These are phyloP conservation scores for Bursaphelenchus okinawaensis DNA, from an alignment of 2,888 invertebrate species.

Conservation along the genomic window DNA sequence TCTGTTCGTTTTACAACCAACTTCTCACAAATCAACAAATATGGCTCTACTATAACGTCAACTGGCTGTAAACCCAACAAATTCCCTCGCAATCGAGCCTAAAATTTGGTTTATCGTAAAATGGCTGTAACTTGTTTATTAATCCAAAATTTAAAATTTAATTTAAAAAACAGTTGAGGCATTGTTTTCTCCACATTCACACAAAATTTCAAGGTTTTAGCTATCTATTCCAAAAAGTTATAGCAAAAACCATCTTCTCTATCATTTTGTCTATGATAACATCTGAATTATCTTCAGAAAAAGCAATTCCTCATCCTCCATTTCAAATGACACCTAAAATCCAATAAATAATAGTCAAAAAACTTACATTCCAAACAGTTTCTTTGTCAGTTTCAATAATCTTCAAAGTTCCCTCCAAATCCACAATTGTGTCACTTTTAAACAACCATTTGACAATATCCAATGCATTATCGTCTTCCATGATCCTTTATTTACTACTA, in stretches of 20 bases:
- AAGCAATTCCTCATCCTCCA: too few species aligned
- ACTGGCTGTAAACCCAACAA: conserved; percentile 25
- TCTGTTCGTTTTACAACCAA: conserved; percentile 30
- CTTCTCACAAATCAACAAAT: conserved; percentile 47
- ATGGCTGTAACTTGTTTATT: too few species aligned
- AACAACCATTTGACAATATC: conserved; percentile 50
- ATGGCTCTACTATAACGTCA: conserved; percentile 35
- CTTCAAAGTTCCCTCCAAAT: conserved; percentile 14
- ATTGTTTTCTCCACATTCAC: too few species aligned
- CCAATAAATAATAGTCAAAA: background rate
- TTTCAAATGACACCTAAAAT: conserved; percentile 4
- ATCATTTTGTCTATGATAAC: too few species aligned
- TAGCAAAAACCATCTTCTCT: too few species aligned
- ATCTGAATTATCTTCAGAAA: too few species aligned
- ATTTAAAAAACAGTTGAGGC: too few species aligned
- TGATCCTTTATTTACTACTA: too few species aligned
- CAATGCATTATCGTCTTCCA: conserved; percentile 57
- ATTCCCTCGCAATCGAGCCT: conserved; percentile 36
- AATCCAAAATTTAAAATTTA: too few species aligned
- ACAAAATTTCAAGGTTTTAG: too few species aligned
- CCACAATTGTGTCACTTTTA: conserved; percentile 31
- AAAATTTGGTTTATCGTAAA: conserved; percentile 13
- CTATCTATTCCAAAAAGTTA: background rate
- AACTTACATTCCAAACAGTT: conserved; percentile 21
- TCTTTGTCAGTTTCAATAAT: conserved; percentile 10